phyloP scores from a whole-genome alignment of 2,113 vertebrate genomes.

The Oxyura jamaicensis region DNA sequence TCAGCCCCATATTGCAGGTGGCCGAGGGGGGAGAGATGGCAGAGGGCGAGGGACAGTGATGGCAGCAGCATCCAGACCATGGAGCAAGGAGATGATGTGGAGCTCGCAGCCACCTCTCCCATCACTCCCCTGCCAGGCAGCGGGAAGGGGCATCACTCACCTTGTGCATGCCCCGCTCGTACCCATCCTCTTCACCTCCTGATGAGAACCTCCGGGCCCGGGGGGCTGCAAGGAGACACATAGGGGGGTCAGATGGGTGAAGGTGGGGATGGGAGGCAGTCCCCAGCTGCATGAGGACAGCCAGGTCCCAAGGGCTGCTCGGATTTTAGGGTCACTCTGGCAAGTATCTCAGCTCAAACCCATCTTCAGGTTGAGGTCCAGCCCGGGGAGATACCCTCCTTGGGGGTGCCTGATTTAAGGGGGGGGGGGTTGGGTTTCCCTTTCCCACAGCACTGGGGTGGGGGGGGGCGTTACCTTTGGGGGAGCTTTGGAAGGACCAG shows the following conservation, averaged over 20 bases:
- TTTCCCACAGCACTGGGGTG: rapidly evolving
- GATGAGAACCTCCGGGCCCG: slow-evolving; percentile 85
- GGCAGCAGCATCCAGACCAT: too few relatives aligned
- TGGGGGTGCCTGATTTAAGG: not conserved
- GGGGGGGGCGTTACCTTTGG: slow-evolving; percentile 82
- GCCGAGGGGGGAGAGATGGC: not conserved
- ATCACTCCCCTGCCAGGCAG: not conserved
- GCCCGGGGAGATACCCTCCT: rapidly evolving
- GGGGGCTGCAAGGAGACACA: slow-evolving; percentile 72
- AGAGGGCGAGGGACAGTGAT: not conserved
- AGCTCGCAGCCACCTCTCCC: not conserved
- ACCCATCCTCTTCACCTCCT: slow-evolving; percentile 85
- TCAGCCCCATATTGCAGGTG: rapidly evolving
- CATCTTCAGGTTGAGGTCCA: not conserved
- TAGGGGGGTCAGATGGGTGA: not conserved
- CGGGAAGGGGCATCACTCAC: slow-evolving; percentile 52
- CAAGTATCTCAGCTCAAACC: not conserved
- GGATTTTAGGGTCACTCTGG: not conserved
- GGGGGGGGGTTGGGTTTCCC: not conserved
- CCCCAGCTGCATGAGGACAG: not conserved
- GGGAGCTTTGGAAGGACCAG: slow-evolving; percentile 90
- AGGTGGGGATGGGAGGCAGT: not conserved
- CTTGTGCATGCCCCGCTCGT: slow-evolving; percentile 85
- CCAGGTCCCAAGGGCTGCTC: rapidly evolving
- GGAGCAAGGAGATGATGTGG: not conserved